Evolutionary conservation across 2,113 vertebrate species (phyloP), one percentile per base, ranked within the genome.

Genomic region (Melospiza georgiana): DNA sequence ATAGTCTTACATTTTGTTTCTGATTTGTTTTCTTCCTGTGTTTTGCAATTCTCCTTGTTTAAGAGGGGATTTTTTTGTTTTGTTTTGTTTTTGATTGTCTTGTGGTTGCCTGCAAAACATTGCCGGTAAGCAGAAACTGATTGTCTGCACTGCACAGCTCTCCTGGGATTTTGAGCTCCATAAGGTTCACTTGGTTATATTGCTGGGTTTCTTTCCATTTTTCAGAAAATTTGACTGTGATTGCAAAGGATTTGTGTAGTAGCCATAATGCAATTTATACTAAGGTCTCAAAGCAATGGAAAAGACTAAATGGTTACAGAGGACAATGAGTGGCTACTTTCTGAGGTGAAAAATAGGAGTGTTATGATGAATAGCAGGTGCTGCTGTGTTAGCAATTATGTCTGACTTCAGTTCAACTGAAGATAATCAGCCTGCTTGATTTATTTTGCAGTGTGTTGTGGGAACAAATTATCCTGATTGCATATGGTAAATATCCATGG

Each of bases 121-220:
- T 92, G 78, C 35, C 1, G 0, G 82, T 92, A 95, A 92, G 88
- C 88, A 94, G 88, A 93, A 97, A 81, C 90, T 93, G 94, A 96
- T 92, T 84, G 83, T 94, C 91, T 94, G 83, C 44, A 55, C 11
- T 46, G 39, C 49, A 83, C 28, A 48, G 33, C 48, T 90, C 77
- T 75, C 91, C 67, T 87, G 80, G 52, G 63, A 84, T 52, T 93
- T 72, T 2, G 10, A 49, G 52, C 41, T 90, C 27, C 43, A 67
- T 22, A 8, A 90, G n/a, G 71, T 91, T 96, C 72, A n/a, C 57
- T 86, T 84, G 23, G 61, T 83, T 95, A 25, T 69, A 30, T 41
- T 68, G 17, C 81, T 83, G 41, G 17, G 19, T 96, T 97, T 86
- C 61, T 86, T 69, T 76, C n/a, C 33, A n/a, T 51, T 93, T 93